Base-by-base conservation (phyloP, 2,888 invertebrate species). In the Drosophila maculinotata region DNA sequence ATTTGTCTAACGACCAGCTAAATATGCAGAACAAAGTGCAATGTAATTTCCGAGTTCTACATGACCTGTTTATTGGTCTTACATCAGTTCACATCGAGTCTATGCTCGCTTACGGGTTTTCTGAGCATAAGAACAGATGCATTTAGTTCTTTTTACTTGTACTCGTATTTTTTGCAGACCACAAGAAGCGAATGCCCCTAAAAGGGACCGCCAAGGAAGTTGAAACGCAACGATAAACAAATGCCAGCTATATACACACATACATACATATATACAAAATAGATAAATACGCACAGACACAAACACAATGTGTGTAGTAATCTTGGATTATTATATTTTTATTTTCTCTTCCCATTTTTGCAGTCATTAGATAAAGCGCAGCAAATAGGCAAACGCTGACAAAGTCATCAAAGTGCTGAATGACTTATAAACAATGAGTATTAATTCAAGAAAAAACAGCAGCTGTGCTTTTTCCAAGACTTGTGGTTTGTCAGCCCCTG, bases 181-280 rank as follows among this genome's bases (percentile, higher is more conserved):
- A 7, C 68, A 59, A 56, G 42, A 48, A 35, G 59, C 57, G 41
- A 68, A 59, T 53, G 52, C 41, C 47, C 38, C 39, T 44, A 56
- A 69, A 73, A 64, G 74, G 30, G 60, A 41, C 73, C 73, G 69
- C 83, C 75, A 76, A 77, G 79, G 83, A 80, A 80, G 77, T 73
- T 39, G 53, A 38, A 71, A 44, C 48, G 53, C 48, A 67, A 28
- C 59, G 82, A 79, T 79, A 79, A 76, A 76, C 62, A 69, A 73
- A 82, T 70, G 62, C 26, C n/a, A 47, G 53, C 66, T 44, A 64
- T 66, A 52, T 26, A 60, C 25, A 38, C 12, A 49, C 3, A 17
- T 15, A 7, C 30, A 44, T 30, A 25, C 15, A 44, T 45, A 31
- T 38, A 44, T 51, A 44, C 44, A 52, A 76, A 45, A 48, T 62